Evolutionary conservation across 2,797 vertebrate species (phyloP).

Genomic region (Epinephelus malabaricus): DNA sequence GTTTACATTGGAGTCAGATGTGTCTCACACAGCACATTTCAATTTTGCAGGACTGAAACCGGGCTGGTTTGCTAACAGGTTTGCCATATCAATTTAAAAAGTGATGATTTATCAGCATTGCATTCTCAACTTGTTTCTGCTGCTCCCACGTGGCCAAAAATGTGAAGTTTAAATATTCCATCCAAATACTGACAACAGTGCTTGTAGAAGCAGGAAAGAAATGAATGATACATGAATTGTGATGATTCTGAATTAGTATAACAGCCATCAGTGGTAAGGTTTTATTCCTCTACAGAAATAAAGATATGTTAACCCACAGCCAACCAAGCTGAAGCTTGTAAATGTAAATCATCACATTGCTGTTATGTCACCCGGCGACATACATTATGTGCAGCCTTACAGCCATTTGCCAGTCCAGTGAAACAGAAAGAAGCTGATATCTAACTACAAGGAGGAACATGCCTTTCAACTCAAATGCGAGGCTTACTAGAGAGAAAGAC

Average conservation of each 20-base stretch:
- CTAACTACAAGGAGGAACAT: conserved; percentile 75
- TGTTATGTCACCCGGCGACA: conserved; percentile 40
- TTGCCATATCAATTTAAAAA: too few relatives aligned
- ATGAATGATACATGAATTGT: background rate
- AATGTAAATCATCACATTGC: conserved; percentile 31
- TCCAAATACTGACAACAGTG: background rate
- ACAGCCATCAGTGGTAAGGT: background rate
- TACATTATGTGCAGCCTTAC: conserved; percentile 51
- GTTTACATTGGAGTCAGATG: too few relatives aligned
- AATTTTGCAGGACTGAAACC: too few relatives aligned
- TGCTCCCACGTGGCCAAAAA: background rate
- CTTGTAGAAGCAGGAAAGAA: background rate
- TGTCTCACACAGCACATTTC: too few relatives aligned
- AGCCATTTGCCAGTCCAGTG: conserved; percentile 70
- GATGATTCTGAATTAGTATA: background rate
- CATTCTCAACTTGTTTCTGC: background rate
- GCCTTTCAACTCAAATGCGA: conserved; percentile 84
- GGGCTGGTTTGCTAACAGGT: background rate
- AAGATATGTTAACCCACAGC: background rate
- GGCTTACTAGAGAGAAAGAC: conserved; percentile 79
- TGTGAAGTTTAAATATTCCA: background rate
- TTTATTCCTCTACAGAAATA: conserved; percentile 26
- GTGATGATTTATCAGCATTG: background rate
- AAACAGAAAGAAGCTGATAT: conserved; percentile 76
- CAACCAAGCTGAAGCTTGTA: conserved; percentile 12